Evolutionary conservation across 1,140 invertebrate species (phyloP).

Genomic region (Zophobas morio): DNA sequence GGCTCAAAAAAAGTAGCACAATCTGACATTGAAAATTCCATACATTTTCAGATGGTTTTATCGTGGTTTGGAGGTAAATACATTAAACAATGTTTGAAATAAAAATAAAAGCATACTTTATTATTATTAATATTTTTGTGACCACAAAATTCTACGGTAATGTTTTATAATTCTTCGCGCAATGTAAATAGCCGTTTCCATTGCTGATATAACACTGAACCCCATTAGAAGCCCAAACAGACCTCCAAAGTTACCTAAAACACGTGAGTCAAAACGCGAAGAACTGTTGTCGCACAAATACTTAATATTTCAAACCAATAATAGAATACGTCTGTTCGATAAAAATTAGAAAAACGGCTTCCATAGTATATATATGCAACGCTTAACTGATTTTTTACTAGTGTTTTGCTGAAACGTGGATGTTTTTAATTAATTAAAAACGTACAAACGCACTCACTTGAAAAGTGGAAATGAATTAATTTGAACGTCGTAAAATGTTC

Average conservation of each 20-base stretch:
- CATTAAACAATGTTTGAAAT: no score
- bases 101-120: neutral
- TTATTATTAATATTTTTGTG: no score
- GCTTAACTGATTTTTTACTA: neutral
- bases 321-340: neutral
- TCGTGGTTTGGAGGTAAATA: no score
- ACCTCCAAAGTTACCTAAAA: conserved; percentile 2
- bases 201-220: neutral
- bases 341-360: neutral
- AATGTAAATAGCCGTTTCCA: neutral
- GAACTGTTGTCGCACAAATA: neutral
- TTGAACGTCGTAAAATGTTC: no score
- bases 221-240: neutral
- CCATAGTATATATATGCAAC: neutral
- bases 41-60: no score
- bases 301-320: conserved; percentile 12
- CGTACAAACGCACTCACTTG: no score
- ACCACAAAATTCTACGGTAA: neutral
- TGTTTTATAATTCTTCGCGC: neutral
- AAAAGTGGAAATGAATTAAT: no score
- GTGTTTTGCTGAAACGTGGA: no score
- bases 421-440: no score
- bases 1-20: no score
- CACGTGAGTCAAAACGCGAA: neutral
- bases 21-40: no score